These are phyloP conservation scores for Pristionchus fissidentatus DNA, from an alignment of 2,888 invertebrate species.

Conservation along the genomic window DNA sequence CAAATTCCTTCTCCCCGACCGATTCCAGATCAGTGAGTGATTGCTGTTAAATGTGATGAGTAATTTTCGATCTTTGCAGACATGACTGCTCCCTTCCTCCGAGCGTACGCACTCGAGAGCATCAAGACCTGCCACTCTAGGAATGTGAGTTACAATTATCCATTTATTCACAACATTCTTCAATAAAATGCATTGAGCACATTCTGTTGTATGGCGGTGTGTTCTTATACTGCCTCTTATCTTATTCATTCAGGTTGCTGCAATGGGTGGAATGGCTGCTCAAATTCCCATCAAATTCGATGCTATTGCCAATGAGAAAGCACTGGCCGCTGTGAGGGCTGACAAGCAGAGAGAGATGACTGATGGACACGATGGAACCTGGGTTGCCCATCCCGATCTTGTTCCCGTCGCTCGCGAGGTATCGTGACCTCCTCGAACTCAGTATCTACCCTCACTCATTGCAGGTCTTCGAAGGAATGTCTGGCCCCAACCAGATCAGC, in stretches of 20 bases:
- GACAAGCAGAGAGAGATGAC: slow-evolving; percentile 76
- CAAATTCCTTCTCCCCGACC: slow-evolving; percentile 82
- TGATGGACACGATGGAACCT: slow-evolving; percentile 82
- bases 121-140: slow-evolving; percentile 77
- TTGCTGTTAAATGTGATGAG: background rate
- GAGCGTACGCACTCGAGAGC: slow-evolving; percentile 81
- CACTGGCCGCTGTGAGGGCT: slow-evolving; percentile 71
- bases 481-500: slow-evolving; percentile 68
- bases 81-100: slow-evolving; percentile 82
- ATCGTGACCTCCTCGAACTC: background rate
- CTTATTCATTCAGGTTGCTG: slow-evolving; percentile 61
- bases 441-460: background rate
- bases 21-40: slow-evolving; percentile 78
- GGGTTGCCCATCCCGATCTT: slow-evolving; percentile 83
- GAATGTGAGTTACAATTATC: slow-evolving; percentile 71
- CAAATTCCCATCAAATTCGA: slow-evolving; percentile 79
- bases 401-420: slow-evolving; percentile 77
- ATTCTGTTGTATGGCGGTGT: no score
- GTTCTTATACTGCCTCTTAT: no score
- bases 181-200: background rate
- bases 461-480: slow-evolving; percentile 58
- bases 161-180: slow-evolving; percentile 78
- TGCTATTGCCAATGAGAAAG: slow-evolving; percentile 65
- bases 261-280: slow-evolving; percentile 80
- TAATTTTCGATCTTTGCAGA: slow-evolving; percentile 63